Evolutionary conservation across 35 echinoderm and acorn worm genomes (phyloP).

Genomic region (Lytechinus pictus): DNA sequence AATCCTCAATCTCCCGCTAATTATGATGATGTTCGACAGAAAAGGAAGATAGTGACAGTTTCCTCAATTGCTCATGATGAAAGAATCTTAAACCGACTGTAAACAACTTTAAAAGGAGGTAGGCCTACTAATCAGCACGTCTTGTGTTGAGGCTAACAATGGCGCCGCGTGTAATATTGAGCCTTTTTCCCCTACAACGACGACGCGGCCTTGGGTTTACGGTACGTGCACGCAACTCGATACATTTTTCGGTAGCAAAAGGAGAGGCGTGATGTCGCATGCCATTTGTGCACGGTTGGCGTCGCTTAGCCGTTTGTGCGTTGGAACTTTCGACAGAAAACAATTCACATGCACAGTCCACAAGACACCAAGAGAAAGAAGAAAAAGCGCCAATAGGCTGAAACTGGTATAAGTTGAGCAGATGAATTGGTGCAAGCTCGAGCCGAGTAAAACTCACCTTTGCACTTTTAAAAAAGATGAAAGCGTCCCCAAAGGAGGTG

Average conservation of each 20-base stretch:
- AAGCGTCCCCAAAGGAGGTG: too few species aligned
- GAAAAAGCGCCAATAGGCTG: background rate
- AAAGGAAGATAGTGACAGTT: background rate
- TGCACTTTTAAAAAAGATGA: background rate
- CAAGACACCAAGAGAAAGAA: background rate
- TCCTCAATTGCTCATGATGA: background rate
- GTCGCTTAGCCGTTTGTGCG: background rate
- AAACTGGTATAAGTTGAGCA: background rate
- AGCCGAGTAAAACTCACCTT: background rate
- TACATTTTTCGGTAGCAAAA: background rate
- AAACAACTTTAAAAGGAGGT: background rate
- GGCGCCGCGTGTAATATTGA: background rate
- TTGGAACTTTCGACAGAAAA: background rate
- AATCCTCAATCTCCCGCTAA: too few species aligned
- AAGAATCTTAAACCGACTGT: background rate
- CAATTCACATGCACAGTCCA: background rate
- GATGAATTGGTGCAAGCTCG: background rate
- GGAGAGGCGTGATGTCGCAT: background rate
- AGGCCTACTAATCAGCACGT: background rate
- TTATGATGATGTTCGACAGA: background rate
- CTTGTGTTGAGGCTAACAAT: background rate
- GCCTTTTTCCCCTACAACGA: background rate
- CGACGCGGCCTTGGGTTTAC: background rate
- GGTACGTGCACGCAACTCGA: constrained; percentile 1
- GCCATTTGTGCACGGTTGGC: background rate